Percentiles rank a stretch among this genome's conserved stretches.
phyloP scores from a whole-genome alignment of 1,140 invertebrate species.

The Mamestra configurata region DNA sequence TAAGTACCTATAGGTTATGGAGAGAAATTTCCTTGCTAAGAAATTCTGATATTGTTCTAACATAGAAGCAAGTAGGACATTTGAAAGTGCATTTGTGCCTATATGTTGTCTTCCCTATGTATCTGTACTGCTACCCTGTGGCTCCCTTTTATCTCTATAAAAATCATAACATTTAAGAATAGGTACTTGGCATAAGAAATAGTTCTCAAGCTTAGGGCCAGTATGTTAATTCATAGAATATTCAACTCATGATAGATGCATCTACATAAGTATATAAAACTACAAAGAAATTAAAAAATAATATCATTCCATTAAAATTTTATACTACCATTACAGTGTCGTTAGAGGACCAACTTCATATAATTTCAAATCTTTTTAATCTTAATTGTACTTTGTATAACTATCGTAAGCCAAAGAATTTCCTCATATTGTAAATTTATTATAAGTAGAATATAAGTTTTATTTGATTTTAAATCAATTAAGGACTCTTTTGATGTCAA shows the following conservation, averaged over 20 bases:
- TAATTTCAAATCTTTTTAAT: conserved; percentile 41
- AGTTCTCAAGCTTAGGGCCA: background rate
- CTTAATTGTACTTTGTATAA: conserved; percentile 17
- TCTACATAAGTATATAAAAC: background rate
- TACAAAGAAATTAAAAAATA: conserved; percentile 7
- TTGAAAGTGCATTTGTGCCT: conserved; percentile 24
- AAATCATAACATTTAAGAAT: conserved; percentile 5
- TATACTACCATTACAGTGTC: conserved; percentile 32
- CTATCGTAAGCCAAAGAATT: conserved; percentile 58
- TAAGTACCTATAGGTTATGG: background rate
- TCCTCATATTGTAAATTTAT: conserved; percentile 44
- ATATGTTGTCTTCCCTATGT: conserved; percentile 14
- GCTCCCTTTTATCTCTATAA: background rate
- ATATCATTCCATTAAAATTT: conserved; percentile 44
- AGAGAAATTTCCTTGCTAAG: background rate
- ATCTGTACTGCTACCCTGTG: background rate
- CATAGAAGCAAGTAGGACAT: conserved; percentile 1
- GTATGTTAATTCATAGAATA: background rate
- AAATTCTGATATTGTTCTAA: background rate
- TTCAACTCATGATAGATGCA: conserved; percentile 2
- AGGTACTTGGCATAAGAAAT: background rate
- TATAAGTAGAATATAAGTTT: conserved; percentile 55
- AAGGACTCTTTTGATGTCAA: conserved; percentile 58
- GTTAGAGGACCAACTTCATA: conserved; percentile 58
- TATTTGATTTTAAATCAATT: conserved; percentile 56